These are phyloP conservation scores for Clarias magur DNA, from an alignment of 2,113 vertebrate genomes.

Conservation along the genomic window DNA sequence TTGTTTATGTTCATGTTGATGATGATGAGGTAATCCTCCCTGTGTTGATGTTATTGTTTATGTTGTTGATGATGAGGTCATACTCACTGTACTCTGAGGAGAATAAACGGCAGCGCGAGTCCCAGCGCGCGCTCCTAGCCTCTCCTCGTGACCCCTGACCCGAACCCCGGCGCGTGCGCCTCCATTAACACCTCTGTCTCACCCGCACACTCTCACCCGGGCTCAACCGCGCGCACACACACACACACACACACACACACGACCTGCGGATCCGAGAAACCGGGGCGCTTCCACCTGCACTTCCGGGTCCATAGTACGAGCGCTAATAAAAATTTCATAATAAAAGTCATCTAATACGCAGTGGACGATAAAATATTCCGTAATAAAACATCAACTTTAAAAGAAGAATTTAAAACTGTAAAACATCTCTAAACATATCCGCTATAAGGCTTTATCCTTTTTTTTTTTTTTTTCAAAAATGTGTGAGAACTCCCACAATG, in stretches of 20 bases:
- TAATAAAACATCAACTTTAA: neutral
- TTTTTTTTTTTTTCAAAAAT: neutral
- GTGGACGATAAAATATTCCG: neutral
- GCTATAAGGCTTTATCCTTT: neutral
- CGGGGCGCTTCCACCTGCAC: neutral
- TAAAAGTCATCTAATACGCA: neutral
- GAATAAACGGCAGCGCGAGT: neutral
- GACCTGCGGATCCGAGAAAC: too few species aligned
- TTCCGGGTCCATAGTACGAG: neutral
- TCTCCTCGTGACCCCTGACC: too few species aligned
- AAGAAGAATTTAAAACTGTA: neutral
- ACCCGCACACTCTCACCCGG: neutral
- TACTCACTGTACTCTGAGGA: neutral
- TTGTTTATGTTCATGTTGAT: neutral
- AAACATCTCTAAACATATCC: neutral
- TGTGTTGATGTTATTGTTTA: neutral
- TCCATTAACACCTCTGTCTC: neutral
- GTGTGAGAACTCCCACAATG: neutral
- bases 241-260: too few species aligned
- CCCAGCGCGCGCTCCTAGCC: neutral
- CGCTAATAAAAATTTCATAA: neutral
- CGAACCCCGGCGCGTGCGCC: neutral
- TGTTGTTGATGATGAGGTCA: neutral
- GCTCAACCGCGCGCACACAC: too few species aligned
- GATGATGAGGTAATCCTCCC: neutral